Conservation (phyloP, 64 coral and sea anemone species). For the Acropora yongei region DNA sequence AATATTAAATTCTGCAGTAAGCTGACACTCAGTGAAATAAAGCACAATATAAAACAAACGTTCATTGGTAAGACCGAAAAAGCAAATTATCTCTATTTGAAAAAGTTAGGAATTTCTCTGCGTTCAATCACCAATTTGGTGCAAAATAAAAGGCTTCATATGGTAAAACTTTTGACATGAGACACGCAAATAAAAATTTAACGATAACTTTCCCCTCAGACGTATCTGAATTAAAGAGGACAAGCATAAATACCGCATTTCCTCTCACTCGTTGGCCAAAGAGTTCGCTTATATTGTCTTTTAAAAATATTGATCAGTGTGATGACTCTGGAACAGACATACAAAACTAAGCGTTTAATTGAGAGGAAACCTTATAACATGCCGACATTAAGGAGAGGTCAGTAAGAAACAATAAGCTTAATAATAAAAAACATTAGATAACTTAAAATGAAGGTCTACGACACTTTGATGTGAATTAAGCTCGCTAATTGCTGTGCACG, state of each 20-base stretch:
- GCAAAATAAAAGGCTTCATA: not conserved
- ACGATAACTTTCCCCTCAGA: not conserved
- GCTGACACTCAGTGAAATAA: not conserved
- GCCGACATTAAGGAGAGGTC: too few relatives aligned
- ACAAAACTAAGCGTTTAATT: too few relatives aligned
- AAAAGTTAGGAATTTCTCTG: too few relatives aligned
- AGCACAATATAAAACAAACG: not conserved
- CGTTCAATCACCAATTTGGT: constrained; percentile 11
- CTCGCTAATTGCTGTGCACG: too few relatives aligned
- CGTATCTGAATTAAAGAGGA: not conserved
- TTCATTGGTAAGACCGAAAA: not conserved
- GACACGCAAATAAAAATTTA: not conserved
- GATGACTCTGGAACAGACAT: too few relatives aligned
- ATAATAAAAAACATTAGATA: too few relatives aligned
- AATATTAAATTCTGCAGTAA: not conserved
- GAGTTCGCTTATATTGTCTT: not conserved
- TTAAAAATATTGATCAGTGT: too few relatives aligned
- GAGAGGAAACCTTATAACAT: too few relatives aligned
- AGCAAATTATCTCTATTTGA: not conserved
- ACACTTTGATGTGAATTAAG: too few relatives aligned
- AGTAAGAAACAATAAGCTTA: too few relatives aligned
- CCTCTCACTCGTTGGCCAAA: not conserved
- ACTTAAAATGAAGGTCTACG: too few relatives aligned
- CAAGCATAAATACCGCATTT: not conserved
- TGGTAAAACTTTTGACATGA: not conserved